These are phyloP conservation scores for Athripsodes cinereus DNA, from an alignment of 2,888 invertebrate genomes.

Conservation along the genomic window DNA sequence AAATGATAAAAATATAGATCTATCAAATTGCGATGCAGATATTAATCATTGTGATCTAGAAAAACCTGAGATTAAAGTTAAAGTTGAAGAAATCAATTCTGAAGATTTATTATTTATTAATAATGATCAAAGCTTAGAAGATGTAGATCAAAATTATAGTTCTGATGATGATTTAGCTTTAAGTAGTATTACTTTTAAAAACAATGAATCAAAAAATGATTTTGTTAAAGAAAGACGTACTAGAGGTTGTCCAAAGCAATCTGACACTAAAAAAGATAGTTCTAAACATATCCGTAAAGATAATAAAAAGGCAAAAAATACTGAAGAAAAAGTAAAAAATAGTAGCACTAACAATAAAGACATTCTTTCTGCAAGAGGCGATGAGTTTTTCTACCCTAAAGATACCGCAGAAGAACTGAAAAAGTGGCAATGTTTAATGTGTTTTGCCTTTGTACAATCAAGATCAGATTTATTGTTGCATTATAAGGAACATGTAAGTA, in stretches of 20 bases:
- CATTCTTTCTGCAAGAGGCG: background rate
- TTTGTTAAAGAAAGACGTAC: background rate
- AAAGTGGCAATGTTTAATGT: slow-evolving; percentile 33
- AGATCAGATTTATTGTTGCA: slow-evolving; percentile 33
- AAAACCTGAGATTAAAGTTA: background rate
- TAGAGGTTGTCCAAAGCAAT: slow-evolving; percentile 20
- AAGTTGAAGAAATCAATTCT: background rate
- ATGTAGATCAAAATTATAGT: slow-evolving; percentile 16
- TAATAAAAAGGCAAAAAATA: slow-evolving; percentile 10
- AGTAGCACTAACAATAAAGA: too few species aligned
- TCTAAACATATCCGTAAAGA: background rate
- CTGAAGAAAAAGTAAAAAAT: background rate
- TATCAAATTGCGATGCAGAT: too few species aligned
- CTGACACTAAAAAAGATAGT: slow-evolving; percentile 1
- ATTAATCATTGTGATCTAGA: background rate
- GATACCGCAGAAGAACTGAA: slow-evolving; percentile 20
- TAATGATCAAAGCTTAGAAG: background rate
- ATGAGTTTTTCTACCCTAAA: slow-evolving; percentile 15
- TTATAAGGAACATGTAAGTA: slow-evolving; percentile 31
- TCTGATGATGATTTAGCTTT: slow-evolving; percentile 23
- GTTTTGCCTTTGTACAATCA: slow-evolving; percentile 31
- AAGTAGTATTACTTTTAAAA: slow-evolving; percentile 16
- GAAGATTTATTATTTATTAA: background rate
- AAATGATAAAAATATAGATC: too few species aligned
- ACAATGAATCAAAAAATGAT: background rate